Percentiles rank a stretch among this genome's conserved stretches.
phyloP scores from a whole-genome alignment of 1,140 invertebrate species.

The Drosophila seguyi region DNA sequence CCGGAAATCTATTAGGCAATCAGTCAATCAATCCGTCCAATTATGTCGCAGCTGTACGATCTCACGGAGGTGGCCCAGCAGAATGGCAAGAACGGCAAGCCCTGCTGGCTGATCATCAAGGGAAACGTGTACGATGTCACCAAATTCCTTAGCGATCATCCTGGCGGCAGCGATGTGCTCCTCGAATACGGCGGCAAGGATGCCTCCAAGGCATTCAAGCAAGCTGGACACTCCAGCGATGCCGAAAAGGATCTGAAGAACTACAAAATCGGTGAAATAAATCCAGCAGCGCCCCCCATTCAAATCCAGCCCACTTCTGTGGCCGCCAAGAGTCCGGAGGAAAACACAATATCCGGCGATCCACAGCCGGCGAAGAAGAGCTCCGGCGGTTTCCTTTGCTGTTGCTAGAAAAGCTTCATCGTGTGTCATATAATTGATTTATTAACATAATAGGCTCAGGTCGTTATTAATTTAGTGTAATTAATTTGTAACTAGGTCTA shows the following conservation, averaged over 20 bases:
- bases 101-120: constrained; percentile 88
- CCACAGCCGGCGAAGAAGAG: constrained; percentile 32
- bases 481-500: constrained; percentile 45
- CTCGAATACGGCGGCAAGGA: constrained; percentile 89
- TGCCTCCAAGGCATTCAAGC: constrained; percentile 88
- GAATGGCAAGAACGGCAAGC: constrained; percentile 86
- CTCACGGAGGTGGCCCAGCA: constrained; percentile 86
- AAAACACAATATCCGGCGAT: not conserved
- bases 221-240: constrained; percentile 88
- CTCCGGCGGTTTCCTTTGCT: constrained; percentile 41
- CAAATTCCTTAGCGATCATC: constrained; percentile 88
- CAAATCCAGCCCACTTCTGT: constrained; percentile 41
- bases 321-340: not conserved
- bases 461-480: constrained; percentile 39
- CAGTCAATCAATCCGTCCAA: constrained; percentile 11
- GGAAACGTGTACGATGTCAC: constrained; percentile 89
- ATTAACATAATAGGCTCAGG: constrained; percentile 53
- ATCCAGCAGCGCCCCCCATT: constrained; percentile 44
- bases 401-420: constrained; percentile 18
- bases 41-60: constrained; percentile 85
- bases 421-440: constrained; percentile 45
- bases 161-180: constrained; percentile 88
- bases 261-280: constrained; percentile 88
- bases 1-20: constrained; percentile 19
- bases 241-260: constrained; percentile 87